Percentiles rank a stretch among this genome's conserved stretches.
Evolutionary conservation across 2,113 vertebrate genomes (phyloP).

Genomic region (Rhagologus leucostigma): DNA sequence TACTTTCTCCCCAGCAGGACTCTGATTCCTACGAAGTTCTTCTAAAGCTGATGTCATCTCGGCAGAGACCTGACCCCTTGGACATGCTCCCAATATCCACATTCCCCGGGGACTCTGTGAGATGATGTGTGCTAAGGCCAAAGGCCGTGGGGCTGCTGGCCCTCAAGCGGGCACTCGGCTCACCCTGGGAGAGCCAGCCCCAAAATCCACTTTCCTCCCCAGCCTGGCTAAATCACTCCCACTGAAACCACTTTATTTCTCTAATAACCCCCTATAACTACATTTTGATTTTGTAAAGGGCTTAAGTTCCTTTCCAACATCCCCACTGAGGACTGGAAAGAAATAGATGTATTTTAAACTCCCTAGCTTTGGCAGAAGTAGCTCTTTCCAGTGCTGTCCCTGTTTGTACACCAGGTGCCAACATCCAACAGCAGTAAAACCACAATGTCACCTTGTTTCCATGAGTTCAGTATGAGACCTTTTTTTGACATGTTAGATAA

Average conservation of each 20-base stretch:
- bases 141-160: neutral
- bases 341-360: neutral
- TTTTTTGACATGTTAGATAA: neutral
- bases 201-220: neutral
- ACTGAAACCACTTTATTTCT: neutral
- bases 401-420: neutral
- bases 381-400: neutral
- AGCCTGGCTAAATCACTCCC: neutral
- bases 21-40: neutral
- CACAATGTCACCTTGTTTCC: neutral
- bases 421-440: neutral
- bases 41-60: slow-evolving; percentile 53
- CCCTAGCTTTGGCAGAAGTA: neutral
- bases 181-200: neutral
- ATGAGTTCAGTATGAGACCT: neutral
- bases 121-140: neutral
- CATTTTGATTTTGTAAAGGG: neutral
- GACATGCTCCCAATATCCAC: neutral
- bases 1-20: neutral
- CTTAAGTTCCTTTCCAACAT: neutral
- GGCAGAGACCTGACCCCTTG: slow-evolving; percentile 17
- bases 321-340: neutral
- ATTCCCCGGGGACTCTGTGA: neutral
- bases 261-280: neutral
- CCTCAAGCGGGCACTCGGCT: neutral